Evolutionary conservation across 2,888 invertebrate genomes (phyloP).

Genomic region (Callyntrura sp.): DNA sequence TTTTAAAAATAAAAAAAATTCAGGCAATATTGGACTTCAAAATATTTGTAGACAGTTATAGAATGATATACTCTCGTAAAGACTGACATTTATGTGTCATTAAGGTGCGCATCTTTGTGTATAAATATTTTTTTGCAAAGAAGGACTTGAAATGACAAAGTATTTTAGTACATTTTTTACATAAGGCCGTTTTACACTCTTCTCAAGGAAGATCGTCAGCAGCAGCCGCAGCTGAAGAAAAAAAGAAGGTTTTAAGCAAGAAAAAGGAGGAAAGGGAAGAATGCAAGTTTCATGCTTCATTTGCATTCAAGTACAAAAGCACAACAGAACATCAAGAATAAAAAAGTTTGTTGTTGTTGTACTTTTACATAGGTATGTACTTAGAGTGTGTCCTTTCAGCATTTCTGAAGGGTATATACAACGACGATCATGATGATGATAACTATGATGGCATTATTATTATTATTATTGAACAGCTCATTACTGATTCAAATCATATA

Average conservation of each 20-base stretch:
- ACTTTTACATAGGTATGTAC: too few relatives aligned
- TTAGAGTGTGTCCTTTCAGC: conserved; percentile 1
- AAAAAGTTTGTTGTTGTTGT: too few relatives aligned
- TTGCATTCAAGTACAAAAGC: conserved; percentile 22
- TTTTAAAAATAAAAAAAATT: too few relatives aligned
- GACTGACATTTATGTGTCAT: too few relatives aligned
- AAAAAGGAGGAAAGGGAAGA: conserved; percentile 34
- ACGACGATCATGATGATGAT: too few relatives aligned
- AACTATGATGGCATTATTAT: conserved; percentile 1
- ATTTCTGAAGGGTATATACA: too few relatives aligned
- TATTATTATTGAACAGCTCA: conserved; percentile 66
- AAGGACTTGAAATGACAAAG: conserved; percentile 5
- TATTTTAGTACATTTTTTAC: not conserved
- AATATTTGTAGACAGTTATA: too few relatives aligned
- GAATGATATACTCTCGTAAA: too few relatives aligned
- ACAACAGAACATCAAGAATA: not conserved
- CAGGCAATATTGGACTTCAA: too few relatives aligned
- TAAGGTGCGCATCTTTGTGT: too few relatives aligned
- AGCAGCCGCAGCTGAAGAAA: not conserved
- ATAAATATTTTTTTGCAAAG: too few relatives aligned
- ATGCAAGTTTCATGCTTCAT: conserved; percentile 59
- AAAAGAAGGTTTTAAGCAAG: not conserved
- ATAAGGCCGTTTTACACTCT: conserved; percentile 2
- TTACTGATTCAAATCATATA: conserved; percentile 62
- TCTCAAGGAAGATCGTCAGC: too few relatives aligned